Conservation (phyloP, 2,888 invertebrate genomes). For the Lasioglossum pauxillum region DNA sequence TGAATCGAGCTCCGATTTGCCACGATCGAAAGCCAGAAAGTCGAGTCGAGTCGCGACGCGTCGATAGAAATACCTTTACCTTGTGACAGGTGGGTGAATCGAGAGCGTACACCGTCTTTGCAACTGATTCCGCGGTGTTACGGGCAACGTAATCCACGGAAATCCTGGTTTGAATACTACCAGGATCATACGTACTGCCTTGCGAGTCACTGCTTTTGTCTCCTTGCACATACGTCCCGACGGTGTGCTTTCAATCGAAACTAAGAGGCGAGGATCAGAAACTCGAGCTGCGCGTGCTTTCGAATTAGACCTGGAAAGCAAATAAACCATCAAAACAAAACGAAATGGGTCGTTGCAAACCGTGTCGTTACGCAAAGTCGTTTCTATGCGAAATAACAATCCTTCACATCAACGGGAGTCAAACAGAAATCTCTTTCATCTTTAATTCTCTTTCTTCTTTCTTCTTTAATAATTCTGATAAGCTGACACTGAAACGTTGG, state of each 20-base stretch:
- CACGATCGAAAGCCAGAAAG: not conserved
- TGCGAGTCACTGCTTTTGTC: constrained; percentile 24
- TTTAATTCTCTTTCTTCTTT: too few species aligned
- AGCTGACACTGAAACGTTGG: too few species aligned
- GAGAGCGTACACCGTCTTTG: not conserved
- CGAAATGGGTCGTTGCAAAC: not conserved
- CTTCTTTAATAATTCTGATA: too few species aligned
- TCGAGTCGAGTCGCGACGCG: not conserved
- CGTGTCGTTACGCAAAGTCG: too few species aligned
- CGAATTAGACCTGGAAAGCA: not conserved
- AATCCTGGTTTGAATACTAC: constrained; percentile 62
- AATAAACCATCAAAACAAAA: not conserved
- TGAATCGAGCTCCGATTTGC: not conserved
- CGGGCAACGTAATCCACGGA: constrained; percentile 59
- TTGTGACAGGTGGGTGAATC: not conserved
- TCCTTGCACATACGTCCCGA: not conserved
- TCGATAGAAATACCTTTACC: not conserved
- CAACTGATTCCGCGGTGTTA: constrained; percentile 36
- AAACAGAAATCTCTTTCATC: too few species aligned
- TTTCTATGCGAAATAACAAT: too few species aligned
- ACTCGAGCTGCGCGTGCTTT: not conserved
- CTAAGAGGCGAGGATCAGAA: not conserved
- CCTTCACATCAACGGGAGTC: too few species aligned
- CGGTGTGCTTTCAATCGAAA: not conserved
- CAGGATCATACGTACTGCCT: constrained; percentile 27